Percentiles rank a stretch among this genome's conserved stretches.
Conservation (phyloP, 23 tunicate species). For the Trididemnum nubilum region DNA sequence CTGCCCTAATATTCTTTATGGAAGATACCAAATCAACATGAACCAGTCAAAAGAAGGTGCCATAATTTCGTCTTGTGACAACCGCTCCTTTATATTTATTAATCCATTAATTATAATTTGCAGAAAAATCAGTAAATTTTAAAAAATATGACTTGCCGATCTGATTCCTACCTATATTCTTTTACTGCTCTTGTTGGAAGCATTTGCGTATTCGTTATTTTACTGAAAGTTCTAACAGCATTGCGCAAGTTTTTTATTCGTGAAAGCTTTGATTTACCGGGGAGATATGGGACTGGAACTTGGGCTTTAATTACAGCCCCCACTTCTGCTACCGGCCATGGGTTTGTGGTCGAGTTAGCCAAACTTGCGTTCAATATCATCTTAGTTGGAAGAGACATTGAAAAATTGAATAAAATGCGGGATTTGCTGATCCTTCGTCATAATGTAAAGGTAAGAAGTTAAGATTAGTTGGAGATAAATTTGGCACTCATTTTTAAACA, state of each 20-base stretch:
- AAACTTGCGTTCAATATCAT: conserved; percentile 75
- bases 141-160: conserved; percentile 32
- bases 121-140: too few relatives aligned
- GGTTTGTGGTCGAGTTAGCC: conserved; percentile 81
- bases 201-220: conserved; percentile 41
- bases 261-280: conserved; percentile 61
- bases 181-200: conserved; percentile 60
- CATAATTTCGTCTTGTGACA: too few relatives aligned
- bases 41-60: too few relatives aligned
- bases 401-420: conserved; percentile 67
- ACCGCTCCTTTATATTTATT: too few relatives aligned
- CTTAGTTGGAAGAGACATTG: conserved; percentile 82
- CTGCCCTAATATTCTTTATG: too few relatives aligned
- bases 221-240: conserved; percentile 58
- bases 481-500: neutral
- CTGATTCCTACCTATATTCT: conserved; percentile 54
- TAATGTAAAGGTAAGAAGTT: conserved; percentile 61
- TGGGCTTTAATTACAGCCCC: conserved; percentile 92
- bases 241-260: conserved; percentile 84
- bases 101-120: too few relatives aligned
- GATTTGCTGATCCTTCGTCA: conserved; percentile 76
- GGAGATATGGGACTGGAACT: conserved; percentile 78
- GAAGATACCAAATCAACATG: too few relatives aligned
- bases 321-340: conserved; percentile 78
- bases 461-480: too few relatives aligned